Evolutionary conservation across 2,888 invertebrate genomes (phyloP).

Genomic region (Thumatha senex): DNA sequence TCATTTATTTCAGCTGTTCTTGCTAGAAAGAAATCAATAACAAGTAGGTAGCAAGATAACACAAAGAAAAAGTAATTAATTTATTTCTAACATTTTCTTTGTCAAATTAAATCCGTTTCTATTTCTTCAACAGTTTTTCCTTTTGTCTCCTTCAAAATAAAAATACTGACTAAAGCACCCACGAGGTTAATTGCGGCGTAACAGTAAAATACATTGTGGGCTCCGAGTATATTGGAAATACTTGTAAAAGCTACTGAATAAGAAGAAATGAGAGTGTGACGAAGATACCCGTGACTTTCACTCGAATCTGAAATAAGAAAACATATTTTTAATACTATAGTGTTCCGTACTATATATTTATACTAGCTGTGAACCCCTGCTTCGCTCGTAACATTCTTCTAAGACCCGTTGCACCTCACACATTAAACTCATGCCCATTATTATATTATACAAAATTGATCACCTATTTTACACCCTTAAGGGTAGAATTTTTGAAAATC

Average conservation of each 20-base stretch:
- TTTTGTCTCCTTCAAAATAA: slow-evolving; percentile 28
- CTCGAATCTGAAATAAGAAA: slow-evolving; percentile 61
- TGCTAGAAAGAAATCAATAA: too few species aligned
- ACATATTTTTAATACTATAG: neutral
- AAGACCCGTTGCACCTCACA: too few species aligned
- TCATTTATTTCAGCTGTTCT: too few species aligned
- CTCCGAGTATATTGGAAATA: slow-evolving; percentile 37
- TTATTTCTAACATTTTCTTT: slow-evolving; percentile 8
- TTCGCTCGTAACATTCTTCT: too few species aligned
- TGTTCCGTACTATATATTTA: too few species aligned
- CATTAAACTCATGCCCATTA: too few species aligned
- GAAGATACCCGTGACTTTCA: slow-evolving; percentile 57
- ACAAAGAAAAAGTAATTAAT: too few species aligned
- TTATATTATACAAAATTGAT: too few species aligned
- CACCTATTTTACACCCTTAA: too few species aligned
- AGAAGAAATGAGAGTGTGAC: slow-evolving; percentile 63
- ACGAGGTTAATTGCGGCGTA: slow-evolving; percentile 36
- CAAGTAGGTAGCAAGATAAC: too few species aligned
- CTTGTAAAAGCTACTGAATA: slow-evolving; percentile 40
- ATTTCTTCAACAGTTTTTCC: slow-evolving; percentile 58
- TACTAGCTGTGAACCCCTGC: too few species aligned
- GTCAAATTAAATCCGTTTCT: slow-evolving; percentile 22
- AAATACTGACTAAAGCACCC: slow-evolving; percentile 29
- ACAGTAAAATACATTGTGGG: slow-evolving; percentile 40
- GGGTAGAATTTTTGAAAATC: too few species aligned